phyloP scores from a whole-genome alignment of 2,888 invertebrate genomes.

The Microctonus hyperodae region DNA sequence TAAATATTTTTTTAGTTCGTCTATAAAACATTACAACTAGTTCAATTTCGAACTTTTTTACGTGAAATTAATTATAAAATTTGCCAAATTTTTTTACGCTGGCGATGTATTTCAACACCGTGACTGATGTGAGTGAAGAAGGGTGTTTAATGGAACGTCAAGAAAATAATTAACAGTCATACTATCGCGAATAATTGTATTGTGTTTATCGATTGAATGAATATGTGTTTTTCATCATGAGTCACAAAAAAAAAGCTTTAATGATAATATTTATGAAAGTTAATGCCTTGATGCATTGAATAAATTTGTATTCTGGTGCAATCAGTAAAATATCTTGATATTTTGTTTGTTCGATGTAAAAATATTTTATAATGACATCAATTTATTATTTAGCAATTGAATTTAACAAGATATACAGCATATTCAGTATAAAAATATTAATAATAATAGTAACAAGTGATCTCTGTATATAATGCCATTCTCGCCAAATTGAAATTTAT shows the following conservation, averaged over 20 bases:
- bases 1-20: too few relatives aligned
- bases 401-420: too few relatives aligned
- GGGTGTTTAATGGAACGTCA: background rate
- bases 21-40: too few relatives aligned
- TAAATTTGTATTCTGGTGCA: background rate
- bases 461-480: too few relatives aligned
- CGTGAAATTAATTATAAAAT: background rate
- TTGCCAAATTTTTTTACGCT: constrained; percentile 15
- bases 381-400: too few relatives aligned
- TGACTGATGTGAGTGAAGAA: background rate
- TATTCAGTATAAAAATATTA: too few relatives aligned
- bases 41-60: background rate
- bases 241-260: background rate
- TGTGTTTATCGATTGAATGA: too few relatives aligned
- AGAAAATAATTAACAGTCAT: too few relatives aligned
- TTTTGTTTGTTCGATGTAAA: background rate
- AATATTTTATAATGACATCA: background rate
- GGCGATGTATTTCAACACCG: constrained; percentile 5
- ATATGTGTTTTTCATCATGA: background rate
- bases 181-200: too few relatives aligned
- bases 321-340: background rate
- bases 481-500: too few relatives aligned
- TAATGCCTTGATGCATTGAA: background rate
- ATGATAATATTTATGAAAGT: background rate
- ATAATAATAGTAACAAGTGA: too few relatives aligned